Percentiles rank a stretch among this genome's conserved stretches.
Conservation (phyloP, 2,113 vertebrate species). For the Cynocephalus volans region DNA sequence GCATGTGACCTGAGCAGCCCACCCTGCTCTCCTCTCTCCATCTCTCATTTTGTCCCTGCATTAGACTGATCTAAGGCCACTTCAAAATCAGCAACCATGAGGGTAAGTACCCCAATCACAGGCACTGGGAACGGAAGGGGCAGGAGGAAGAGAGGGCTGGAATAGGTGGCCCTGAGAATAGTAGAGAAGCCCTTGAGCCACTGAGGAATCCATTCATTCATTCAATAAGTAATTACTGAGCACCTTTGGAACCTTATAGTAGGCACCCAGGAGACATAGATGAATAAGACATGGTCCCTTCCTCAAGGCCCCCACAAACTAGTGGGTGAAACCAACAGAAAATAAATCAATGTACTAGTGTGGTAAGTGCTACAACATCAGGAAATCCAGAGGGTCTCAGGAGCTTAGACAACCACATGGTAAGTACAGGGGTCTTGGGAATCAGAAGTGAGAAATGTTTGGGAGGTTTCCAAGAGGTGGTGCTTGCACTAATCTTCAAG, state of each 20-base stretch:
- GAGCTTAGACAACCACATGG: neutral
- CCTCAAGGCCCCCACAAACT: neutral
- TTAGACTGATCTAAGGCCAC: neutral
- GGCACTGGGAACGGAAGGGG: neutral
- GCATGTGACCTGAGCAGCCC: neutral
- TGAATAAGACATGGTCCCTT: neutral
- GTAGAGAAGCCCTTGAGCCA: neutral
- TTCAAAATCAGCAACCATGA: neutral
- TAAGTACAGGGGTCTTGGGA: neutral
- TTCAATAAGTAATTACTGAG: neutral
- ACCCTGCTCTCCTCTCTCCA: neutral
- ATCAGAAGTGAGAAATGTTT: neutral
- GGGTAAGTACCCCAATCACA: neutral
- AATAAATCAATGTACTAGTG: neutral
- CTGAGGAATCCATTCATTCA: neutral
- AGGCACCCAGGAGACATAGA: neutral
- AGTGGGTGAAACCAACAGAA: neutral
- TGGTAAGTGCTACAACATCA: neutral
- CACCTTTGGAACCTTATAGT: neutral
- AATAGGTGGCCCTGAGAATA: neutral
- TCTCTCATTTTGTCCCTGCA: neutral
- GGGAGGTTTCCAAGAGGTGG: neutral
- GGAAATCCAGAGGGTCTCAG: neutral
- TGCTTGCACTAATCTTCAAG: conserved; percentile 36
- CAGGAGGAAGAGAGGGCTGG: neutral